A percentile compares a stretch with the other conserved stretches of the same genome.
These are phyloP conservation scores for Acrocera orbiculus DNA, from an alignment of 2,888 invertebrate genomes.

Conservation along the genomic window DNA sequence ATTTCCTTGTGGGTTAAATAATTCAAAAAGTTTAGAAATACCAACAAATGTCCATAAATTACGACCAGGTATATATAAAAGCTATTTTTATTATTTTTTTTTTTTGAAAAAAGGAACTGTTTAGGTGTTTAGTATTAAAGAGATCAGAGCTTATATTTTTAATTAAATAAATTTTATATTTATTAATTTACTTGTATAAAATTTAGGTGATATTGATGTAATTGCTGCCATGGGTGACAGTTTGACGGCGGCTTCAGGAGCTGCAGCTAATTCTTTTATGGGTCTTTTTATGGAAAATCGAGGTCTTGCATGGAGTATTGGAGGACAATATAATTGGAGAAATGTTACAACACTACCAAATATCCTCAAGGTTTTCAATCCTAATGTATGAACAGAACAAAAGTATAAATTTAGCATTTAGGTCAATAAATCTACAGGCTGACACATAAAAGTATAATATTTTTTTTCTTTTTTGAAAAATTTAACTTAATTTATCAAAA, in stretches of 20 bases:
- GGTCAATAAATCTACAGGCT: too few species aligned
- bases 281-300: constrained; percentile 29
- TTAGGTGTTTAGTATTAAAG: background rate
- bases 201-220: constrained; percentile 34
- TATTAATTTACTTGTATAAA: background rate
- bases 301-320: constrained; percentile 28
- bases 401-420: too few species aligned
- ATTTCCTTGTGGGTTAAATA: constrained; percentile 20
- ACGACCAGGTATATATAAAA: constrained; percentile 22
- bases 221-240: constrained; percentile 39
- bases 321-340: constrained; percentile 32
- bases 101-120: too few species aligned
- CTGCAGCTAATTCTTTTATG: constrained; percentile 27
- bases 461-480: too few species aligned
- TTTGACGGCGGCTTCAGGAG: constrained; percentile 34
- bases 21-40: constrained; percentile 15
- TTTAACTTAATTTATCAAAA: too few species aligned
- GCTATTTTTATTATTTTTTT: too few species aligned
- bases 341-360: constrained; percentile 34
- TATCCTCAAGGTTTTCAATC: constrained; percentile 39
- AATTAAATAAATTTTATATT: background rate
- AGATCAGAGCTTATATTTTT: background rate
- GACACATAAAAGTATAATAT: too few species aligned
- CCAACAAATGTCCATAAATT: constrained; percentile 34
- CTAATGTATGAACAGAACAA: too few species aligned